Conservation (phyloP, 2,113 vertebrate genomes). For the Nothobranchius kuhntae region DNA sequence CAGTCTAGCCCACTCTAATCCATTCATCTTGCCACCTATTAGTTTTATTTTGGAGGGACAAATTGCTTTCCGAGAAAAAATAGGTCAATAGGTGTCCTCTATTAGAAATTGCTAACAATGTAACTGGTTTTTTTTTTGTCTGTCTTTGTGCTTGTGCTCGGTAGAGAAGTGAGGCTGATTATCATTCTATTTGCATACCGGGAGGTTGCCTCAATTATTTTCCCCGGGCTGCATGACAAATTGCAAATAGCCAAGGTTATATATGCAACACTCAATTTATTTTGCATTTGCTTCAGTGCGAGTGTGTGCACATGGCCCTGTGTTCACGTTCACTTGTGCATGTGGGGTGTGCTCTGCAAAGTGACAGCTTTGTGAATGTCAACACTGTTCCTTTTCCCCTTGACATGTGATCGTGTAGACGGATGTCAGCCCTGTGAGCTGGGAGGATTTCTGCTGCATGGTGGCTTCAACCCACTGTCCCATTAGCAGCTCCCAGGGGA, state of each 20-base stretch:
- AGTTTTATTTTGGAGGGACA: conserved; percentile 83
- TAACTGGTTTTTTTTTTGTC: conserved; percentile 58
- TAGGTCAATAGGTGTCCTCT: conserved; percentile 82
- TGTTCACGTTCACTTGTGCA: conserved; percentile 7
- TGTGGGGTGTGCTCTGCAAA: conserved; percentile 28
- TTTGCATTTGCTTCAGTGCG: conserved; percentile 45
- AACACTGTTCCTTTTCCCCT: conserved; percentile 45
- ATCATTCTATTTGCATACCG: conserved; percentile 76
- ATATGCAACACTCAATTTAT: conserved; percentile 63
- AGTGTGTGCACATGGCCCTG: conserved; percentile 4
- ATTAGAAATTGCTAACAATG: conserved; percentile 79
- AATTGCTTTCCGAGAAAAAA: conserved; percentile 83
- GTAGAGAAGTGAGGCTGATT: conserved; percentile 65
- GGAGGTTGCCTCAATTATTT: conserved; percentile 77
- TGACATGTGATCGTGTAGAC: conserved; percentile 68
- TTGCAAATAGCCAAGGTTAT: conserved; percentile 73
- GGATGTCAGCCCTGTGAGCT: conserved; percentile 62
- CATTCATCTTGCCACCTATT: conserved; percentile 86
- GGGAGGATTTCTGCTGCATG: conserved; percentile 73
- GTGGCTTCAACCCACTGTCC: conserved; percentile 84
- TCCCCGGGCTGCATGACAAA: conserved; percentile 73
- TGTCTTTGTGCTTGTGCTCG: conserved; percentile 58
- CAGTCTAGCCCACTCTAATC: conserved; percentile 75
- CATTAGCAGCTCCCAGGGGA: conserved; percentile 82
- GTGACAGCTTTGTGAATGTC: conserved; percentile 40